Base-by-base conservation (phyloP, 1,140 invertebrate genomes). In the Drosophila varians region DNA sequence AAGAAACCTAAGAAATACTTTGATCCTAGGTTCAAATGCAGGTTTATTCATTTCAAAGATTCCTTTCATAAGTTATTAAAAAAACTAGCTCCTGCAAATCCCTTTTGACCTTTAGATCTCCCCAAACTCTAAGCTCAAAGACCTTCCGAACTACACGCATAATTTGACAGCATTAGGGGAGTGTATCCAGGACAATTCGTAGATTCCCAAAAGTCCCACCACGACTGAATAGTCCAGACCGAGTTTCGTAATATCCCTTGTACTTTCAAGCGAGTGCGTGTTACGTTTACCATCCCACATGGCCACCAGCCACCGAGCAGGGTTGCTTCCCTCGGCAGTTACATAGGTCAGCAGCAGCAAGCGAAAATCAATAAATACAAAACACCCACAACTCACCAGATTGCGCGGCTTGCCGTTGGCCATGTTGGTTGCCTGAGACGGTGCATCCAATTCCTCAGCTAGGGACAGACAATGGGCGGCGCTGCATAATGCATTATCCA, bases 271-370 rank as follows among this genome's bases (percentile, higher is more conserved):
- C 36, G 7, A 65, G 46, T 53, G 46, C 46, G 46, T 66, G 16
- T 14, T 34, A 31, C 54, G 9, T 16, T 42, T 1, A 16, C 4
- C 12, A 16, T 16, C n/a, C 8, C 12, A 11, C 18, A 28, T 36
- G 34, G 5, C 26, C 26, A 21, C 28, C 19, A 19, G 11, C n/a
- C n/a, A n/a, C n/a, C n/a, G n/a, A 18, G 43, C 6, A 58, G 46
- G 68, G 75, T 60, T 25, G 62, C 55, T 38, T 61, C 51, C 26
- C 18, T n/a, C 36, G 66, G 46, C 34, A 62, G 57, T 77, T 77
- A 70, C 78, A 82, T 84, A 79, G 79, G 79, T 84, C 79, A 79
- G 57, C 79, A 71, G 55, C 58, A 47, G 45, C 53, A 40, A 54
- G 26, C 45, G 64, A 79, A 86, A 86, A 86, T 86, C 80, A 84